Conservation (phyloP, 2,113 vertebrate species). For the Polypterus senegalus region DNA sequence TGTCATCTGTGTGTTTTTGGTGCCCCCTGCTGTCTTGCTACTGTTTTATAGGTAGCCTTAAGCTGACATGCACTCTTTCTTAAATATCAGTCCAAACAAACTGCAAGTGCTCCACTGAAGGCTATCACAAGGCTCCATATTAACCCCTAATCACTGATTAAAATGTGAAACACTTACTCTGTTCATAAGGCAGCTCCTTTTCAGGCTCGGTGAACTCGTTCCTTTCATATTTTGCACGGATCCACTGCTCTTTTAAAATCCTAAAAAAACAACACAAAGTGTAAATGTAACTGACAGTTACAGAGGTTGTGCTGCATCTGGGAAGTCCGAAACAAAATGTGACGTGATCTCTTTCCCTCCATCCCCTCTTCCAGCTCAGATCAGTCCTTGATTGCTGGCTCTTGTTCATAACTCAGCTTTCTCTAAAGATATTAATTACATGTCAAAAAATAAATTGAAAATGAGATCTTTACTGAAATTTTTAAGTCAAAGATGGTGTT, state of each 20-base stretch:
- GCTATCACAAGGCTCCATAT: too few relatives aligned
- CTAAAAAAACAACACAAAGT: slow-evolving; percentile 30
- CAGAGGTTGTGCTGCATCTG: too few relatives aligned
- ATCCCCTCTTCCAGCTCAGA: background rate
- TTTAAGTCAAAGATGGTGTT: too few relatives aligned
- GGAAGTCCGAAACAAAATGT: background rate
- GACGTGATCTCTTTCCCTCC: background rate
- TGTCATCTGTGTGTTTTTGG: too few relatives aligned
- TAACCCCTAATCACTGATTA: too few relatives aligned
- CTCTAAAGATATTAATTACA: background rate
- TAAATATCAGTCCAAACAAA: too few relatives aligned
- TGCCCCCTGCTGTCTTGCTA: too few relatives aligned
- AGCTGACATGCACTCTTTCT: too few relatives aligned
- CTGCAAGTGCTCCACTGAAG: too few relatives aligned
- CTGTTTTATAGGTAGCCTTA: too few relatives aligned
- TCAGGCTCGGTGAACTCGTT: slow-evolving; percentile 52
- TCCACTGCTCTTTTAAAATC: slow-evolving; percentile 78
- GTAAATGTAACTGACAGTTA: background rate
- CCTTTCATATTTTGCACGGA: slow-evolving; percentile 75
- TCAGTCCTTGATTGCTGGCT: background rate
- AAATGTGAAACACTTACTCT: slow-evolving; percentile 39
- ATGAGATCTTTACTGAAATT: too few relatives aligned
- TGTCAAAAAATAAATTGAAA: too few relatives aligned
- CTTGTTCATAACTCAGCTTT: background rate
- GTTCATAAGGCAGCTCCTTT: slow-evolving; percentile 44